A percentile compares a stretch with the other conserved stretches of the same genome.
Evolutionary conservation across 2,797 vertebrate genomes (phyloP).

Genomic region (Mormyrops boulengeri): DNA sequence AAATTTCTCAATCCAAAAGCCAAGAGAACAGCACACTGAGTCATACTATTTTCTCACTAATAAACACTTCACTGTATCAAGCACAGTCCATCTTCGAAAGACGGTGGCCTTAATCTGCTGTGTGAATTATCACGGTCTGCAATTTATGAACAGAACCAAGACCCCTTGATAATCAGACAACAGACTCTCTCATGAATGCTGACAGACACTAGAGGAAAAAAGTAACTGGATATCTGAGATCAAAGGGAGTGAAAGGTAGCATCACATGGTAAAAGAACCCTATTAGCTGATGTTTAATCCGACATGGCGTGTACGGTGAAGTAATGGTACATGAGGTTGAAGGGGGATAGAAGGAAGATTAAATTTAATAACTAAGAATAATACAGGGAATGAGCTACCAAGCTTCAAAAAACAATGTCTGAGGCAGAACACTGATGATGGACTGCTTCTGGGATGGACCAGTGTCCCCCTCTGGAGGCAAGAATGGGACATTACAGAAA

Average conservation of each 20-base stretch:
- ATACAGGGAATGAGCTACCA: not conserved
- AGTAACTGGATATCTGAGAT: not conserved
- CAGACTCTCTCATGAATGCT: not conserved
- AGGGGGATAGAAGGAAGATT: not conserved
- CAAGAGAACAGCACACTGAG: not conserved
- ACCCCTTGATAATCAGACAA: not conserved
- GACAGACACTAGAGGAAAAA: not conserved
- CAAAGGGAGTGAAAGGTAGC: not conserved
- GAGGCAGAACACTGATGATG: not conserved
- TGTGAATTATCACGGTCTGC: not conserved
- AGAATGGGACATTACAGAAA: conserved; percentile 3
- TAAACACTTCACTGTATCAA: not conserved
- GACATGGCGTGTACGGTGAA: not conserved
- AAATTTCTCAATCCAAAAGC: conserved; percentile 11
- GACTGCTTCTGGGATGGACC: not conserved
- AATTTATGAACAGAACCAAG: not conserved
- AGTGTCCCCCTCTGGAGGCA: conserved; percentile 1
- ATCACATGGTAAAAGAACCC: not conserved
- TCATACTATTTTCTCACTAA: conserved; percentile 13
- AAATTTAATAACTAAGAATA: not conserved
- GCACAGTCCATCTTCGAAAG: not conserved
- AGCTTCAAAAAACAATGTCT: not conserved
- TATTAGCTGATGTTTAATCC: not conserved
- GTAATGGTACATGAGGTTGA: not conserved
- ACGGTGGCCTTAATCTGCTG: not conserved